phyloP scores from a whole-genome alignment of 2,113 vertebrate species.

The Hoplias malabaricus region DNA sequence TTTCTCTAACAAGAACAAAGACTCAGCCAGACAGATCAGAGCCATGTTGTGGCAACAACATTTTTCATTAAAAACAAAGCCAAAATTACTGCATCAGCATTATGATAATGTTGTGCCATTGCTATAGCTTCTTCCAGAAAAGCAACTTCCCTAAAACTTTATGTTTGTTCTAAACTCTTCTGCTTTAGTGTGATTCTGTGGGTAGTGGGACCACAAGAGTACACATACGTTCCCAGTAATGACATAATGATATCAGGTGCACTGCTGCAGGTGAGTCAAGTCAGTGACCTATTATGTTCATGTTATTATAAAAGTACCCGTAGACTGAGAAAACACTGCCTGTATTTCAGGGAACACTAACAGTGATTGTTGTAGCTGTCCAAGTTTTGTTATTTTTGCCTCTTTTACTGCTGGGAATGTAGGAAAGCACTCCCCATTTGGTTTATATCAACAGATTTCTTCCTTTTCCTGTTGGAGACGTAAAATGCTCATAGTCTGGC shows the following conservation, averaged over 20 bases:
- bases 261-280: not conserved
- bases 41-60: constrained; percentile 33
- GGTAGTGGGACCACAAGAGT: not conserved
- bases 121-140: no score
- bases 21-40: constrained; percentile 13
- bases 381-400: not conserved
- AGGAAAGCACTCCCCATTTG: constrained; percentile 52
- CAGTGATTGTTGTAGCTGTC: not conserved
- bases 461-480: constrained; percentile 44
- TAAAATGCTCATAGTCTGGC: constrained; percentile 60
- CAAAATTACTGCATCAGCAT: constrained; percentile 1
- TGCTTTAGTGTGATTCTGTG: not conserved
- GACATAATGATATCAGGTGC: constrained; percentile 1
- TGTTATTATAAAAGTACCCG: constrained; percentile 19
- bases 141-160: no score
- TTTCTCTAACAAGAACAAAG: constrained; percentile 10
- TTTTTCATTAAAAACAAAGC: constrained; percentile 20
- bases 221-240: not conserved
- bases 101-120: constrained; percentile 3
- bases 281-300: not conserved
- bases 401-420: constrained; percentile 32
- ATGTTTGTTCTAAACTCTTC: no score
- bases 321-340: not conserved
- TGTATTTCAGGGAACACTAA: not conserved
- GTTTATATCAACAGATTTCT: constrained; percentile 57